Percentiles rank a stretch among this genome's conserved stretches.
phyloP scores from a whole-genome alignment of 1,140 invertebrate species.

The Scaptodrosophila lebanonensis region DNA sequence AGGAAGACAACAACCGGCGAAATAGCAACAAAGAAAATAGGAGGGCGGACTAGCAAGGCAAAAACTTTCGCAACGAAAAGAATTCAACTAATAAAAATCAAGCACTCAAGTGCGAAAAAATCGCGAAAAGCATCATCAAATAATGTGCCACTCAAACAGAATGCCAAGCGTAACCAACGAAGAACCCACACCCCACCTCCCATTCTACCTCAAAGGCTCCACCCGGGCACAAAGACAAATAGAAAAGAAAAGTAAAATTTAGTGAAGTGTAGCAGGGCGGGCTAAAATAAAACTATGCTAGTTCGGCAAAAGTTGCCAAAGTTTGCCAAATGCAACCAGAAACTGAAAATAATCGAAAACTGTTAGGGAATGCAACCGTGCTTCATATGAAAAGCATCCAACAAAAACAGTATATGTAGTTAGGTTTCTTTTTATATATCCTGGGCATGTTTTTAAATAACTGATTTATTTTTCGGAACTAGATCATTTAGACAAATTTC shows the following conservation, averaged over 20 bases:
- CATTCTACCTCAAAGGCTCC: conserved; percentile 14
- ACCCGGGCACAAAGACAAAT: conserved; percentile 63
- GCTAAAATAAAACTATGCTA: conserved; percentile 61
- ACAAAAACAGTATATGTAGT: neutral
- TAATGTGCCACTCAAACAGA: conserved; percentile 72
- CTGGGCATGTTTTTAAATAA: neutral
- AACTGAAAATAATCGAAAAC: conserved; percentile 36
- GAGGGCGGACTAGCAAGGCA: conserved; percentile 38
- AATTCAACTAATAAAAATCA: conserved; percentile 77
- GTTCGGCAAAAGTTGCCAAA: conserved; percentile 42
- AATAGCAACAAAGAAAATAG: conserved; percentile 2
- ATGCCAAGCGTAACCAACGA: conserved; percentile 30
- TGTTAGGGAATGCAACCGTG: conserved; percentile 33
- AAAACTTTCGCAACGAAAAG: conserved; percentile 66
- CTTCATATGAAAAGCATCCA: conserved; percentile 3
- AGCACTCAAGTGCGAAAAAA: conserved; percentile 77
- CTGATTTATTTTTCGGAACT: conserved; percentile 16
- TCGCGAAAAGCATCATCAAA: conserved; percentile 76
- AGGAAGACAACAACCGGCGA: conserved; percentile 14
- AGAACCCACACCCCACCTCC: conserved; percentile 2
- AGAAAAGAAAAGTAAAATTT: conserved; percentile 58
- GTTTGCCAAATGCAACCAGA: conserved; percentile 16
- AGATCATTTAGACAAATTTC: conserved; percentile 59
- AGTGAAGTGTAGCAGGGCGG: too few species aligned
- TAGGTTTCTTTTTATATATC: too few species aligned